Evolutionary conservation across 2,113 vertebrate genomes (phyloP), one percentile per base, ranked within the genome.

Genomic region (Gracilinanus agilis): DNA sequence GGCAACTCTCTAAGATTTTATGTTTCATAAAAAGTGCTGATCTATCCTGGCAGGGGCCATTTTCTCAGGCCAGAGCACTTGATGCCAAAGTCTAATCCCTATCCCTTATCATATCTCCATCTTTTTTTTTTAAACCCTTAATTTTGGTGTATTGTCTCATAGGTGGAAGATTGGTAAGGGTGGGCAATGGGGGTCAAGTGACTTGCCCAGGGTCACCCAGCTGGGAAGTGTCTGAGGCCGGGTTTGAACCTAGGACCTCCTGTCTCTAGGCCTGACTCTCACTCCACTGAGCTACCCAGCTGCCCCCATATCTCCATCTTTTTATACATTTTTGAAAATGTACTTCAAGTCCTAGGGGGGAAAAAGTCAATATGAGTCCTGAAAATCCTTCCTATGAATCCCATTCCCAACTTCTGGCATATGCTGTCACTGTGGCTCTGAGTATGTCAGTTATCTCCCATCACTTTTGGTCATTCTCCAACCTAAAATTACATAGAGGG

Each of bases 221-320:
- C n/a, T n/a, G n/a, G n/a, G n/a, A n/a, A n/a, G n/a, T n/a, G n/a
- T n/a, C n/a, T n/a, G n/a, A n/a, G n/a, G n/a, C n/a, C n/a, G n/a
- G n/a, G n/a, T n/a, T n/a, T n/a, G n/a, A n/a, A n/a, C n/a, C n/a
- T n/a, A n/a, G n/a, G n/a, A n/a, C n/a, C n/a, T n/a, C n/a, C n/a
- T n/a, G n/a, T n/a, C n/a, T n/a, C n/a, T n/a, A n/a, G n/a, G n/a
- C n/a, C n/a, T n/a, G n/a, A n/a, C n/a, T n/a, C n/a, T n/a, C n/a
- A n/a, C n/a, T n/a, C n/a, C n/a, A n/a, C n/a, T n/a, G n/a, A n/a
- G n/a, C n/a, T n/a, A n/a, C n/a, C n/a, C n/a, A n/a, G n/a, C n/a
- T n/a, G n/a, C n/a, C n/a, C n/a, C n/a, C 93, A 88, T 92, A 58
- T 89, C 1, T 21, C 88, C 93, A 83, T 90, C 94, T 3, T 96